phyloP scores from a whole-genome alignment of 1,140 invertebrate species.

The Teleogryllus occipitalis region DNA sequence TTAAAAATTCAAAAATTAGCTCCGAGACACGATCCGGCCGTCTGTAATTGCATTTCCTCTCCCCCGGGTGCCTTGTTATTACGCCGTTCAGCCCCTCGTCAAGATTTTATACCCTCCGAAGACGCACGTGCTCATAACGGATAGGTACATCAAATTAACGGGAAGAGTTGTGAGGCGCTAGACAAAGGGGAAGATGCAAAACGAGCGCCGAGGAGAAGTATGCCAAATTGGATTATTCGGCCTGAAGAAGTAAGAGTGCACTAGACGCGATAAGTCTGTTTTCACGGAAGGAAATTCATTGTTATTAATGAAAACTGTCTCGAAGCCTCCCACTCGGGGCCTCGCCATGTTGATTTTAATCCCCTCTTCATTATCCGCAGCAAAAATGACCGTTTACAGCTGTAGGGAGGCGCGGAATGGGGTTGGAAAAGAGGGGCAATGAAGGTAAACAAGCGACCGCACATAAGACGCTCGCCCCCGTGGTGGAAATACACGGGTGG shows the following conservation, averaged over 20 bases:
- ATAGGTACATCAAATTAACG: slow-evolving; percentile 5
- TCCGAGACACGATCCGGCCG: neutral
- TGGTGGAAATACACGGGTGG: no score
- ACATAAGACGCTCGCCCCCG: neutral
- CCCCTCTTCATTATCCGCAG: neutral
- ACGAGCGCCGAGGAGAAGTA: neutral
- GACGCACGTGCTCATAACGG: neutral
- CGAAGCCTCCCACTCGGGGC: no score
- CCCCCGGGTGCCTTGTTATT: neutral
- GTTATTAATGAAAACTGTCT: slow-evolving; percentile 5
- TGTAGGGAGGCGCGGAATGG: neutral
- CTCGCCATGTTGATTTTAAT: neutral
- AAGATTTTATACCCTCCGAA: neutral
- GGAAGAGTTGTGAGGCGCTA: neutral
- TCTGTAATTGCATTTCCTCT: neutral
- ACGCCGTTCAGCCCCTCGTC: neutral
- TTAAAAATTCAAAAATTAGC: neutral
- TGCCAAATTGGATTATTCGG: neutral
- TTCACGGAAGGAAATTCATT: neutral
- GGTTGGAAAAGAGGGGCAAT: no score
- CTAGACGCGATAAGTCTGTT: neutral
- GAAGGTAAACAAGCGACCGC: neutral
- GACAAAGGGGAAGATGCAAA: neutral
- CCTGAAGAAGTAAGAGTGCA: neutral
- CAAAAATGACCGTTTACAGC: neutral